Percentiles rank a stretch among this genome's conserved stretches.
Evolutionary conservation across 2,888 invertebrate species (phyloP).

Genomic region (Xylocampa areola): DNA sequence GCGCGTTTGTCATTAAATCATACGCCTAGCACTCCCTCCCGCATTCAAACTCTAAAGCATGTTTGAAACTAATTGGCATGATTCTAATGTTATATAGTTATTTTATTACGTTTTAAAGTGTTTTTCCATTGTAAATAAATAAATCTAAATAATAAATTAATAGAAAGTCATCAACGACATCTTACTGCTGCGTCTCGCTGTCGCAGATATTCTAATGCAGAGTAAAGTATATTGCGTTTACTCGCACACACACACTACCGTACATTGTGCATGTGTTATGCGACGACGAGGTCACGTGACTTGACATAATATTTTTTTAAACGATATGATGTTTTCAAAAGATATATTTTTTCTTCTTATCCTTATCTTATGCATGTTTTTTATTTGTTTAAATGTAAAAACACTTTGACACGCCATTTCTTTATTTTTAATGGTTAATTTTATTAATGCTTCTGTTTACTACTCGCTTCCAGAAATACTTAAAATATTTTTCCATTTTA

Average conservation of each 20-base stretch:
- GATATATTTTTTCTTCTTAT: too few species aligned
- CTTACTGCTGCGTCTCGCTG: too few species aligned
- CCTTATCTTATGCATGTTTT: neutral
- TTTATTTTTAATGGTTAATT: conserved; percentile 11
- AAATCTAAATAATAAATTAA: too few species aligned
- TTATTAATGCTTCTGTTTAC: conserved; percentile 24
- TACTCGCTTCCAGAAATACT: conserved; percentile 23
- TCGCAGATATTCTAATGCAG: too few species aligned
- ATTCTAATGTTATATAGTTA: conserved; percentile 27
- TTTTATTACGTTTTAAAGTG: conserved; percentile 28
- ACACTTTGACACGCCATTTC: conserved; percentile 25
- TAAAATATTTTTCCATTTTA: neutral
- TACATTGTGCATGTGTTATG: too few species aligned
- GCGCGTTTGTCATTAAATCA: neutral
- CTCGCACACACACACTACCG: too few species aligned
- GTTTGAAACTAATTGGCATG: conserved; percentile 28
- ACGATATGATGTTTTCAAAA: too few species aligned
- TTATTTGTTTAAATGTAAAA: conserved; percentile 21
- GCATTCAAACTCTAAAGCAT: conserved; percentile 33
- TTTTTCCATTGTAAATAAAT: conserved; percentile 20
- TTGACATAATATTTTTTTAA: too few species aligned
- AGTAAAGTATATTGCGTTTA: too few species aligned
- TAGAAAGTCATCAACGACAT: too few species aligned
- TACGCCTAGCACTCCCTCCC: conserved; percentile 12
- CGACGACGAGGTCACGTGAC: too few species aligned